Base-by-base conservation (phyloP, 2,113 vertebrate genomes). In the Silurus asotus region DNA sequence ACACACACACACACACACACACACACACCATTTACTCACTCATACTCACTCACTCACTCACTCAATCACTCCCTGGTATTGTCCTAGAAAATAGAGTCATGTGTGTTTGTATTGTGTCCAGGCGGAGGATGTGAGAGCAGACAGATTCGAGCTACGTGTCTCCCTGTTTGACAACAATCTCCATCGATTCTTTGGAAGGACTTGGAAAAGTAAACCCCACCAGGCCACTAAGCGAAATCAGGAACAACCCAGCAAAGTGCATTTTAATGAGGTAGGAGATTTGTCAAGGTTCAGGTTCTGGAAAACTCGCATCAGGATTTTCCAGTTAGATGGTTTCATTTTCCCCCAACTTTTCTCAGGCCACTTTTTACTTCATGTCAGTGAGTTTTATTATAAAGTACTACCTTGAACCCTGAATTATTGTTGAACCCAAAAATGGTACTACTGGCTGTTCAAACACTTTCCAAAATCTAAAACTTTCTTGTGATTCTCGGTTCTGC, bases 171-270 rank as follows among this genome's bases (percentile, higher is more conserved):
- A 99, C 0, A 69, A 92, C 78, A 92, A 93, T 37, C 95, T 95
- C 88, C 96, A 91, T 84, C 95, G 96, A 82, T 98, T 98, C 93
- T 99, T 99, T 0, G 97, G 97, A 82, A 96, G 90, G 91, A 99
- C 97, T 0, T 98, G 97, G 97, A 97, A 86, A 90, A 97, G 96
- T 45, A 0, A 81, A 0, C 6, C 67, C 4, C 92, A 91, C 88
- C 92, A 89, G 1, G 89, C 93, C 20, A 91, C 89, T 1, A n/a
- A 8, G 25, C 74, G 19, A 0, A 78, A 81, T 20, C 86, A 88
- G 0, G 88, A 74, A 0, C 92, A 90, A 81, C 90, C 45, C 0
- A 10, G 90, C 89, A 95, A 93, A 84, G 94, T 87, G 0, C 3
- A 82, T 9, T 96, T 99, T 88, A 95, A 95, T 0, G 96, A 99